Conservation (phyloP, 2,888 invertebrate species). For the Aleiodes alternator region DNA sequence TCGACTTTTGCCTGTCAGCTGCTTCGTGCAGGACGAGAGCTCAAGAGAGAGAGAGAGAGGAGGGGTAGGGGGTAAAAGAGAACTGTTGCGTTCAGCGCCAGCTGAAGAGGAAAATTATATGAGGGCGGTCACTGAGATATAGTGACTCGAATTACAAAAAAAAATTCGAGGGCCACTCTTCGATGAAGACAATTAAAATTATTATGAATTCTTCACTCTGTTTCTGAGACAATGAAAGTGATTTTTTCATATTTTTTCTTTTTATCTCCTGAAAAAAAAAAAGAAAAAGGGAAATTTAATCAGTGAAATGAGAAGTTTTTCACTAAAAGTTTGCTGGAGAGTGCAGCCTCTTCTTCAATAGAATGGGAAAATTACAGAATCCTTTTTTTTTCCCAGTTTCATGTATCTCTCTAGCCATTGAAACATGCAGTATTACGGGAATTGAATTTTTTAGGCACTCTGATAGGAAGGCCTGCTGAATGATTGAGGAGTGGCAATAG, state of each 20-base stretch:
- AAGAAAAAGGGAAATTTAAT: too few relatives aligned
- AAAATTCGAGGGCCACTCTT: constrained; percentile 24
- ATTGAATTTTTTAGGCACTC: constrained; percentile 9
- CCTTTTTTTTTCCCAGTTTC: not conserved
- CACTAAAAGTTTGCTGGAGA: constrained; percentile 20
- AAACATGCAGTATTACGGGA: constrained; percentile 1
- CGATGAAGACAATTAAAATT: constrained; percentile 32
- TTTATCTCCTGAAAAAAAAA: too few relatives aligned
- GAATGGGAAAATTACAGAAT: constrained; percentile 1
- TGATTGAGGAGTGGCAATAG: constrained; percentile 15
- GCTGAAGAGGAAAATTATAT: constrained; percentile 63
- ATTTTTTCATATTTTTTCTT: too few relatives aligned
- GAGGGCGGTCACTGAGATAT: constrained; percentile 49
- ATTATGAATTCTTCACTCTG: not conserved
- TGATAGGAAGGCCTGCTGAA: constrained; percentile 35
- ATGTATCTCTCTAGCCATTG: not conserved
- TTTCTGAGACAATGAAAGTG: too few relatives aligned
- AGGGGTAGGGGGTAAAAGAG: not conserved
- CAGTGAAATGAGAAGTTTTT: constrained; percentile 39
- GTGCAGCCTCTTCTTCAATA: constrained; percentile 38
- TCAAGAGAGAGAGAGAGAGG: too few relatives aligned
- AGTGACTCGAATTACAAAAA: constrained; percentile 54
- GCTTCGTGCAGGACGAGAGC: constrained; percentile 39
- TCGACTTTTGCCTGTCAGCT: constrained; percentile 62
- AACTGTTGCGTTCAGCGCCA: constrained; percentile 52